Base-by-base conservation (phyloP, 2,113 vertebrate species). In the Takifugu bimaculatus region DNA sequence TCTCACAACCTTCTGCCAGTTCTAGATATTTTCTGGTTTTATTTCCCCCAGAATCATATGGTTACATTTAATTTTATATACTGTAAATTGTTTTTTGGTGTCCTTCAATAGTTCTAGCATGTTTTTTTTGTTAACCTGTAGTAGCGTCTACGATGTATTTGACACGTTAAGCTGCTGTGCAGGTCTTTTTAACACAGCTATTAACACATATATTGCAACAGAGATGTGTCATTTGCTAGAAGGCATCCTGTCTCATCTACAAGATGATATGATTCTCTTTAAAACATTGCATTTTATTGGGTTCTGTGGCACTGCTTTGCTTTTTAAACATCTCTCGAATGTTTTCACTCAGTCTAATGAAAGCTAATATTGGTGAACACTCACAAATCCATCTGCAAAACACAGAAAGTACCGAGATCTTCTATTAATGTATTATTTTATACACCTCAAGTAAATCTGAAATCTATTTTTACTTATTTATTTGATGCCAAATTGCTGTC, bases 151-250 rank as follows among this genome's bases (percentile, higher is more conserved):
- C 71, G 69, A 82, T 77, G 74, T 63, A 53, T 81, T 62, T 82
- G 82, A 85, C 59, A 77, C 70, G 75, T 78, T 85, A 82, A 90
- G 77, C 77, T 68, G 81, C 81, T 89, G 85, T 81, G 47, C 77
- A 72, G 55, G 50, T 75, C 69, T 72, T 79, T 73, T 70, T 80
- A 54, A 57, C n/a, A 59, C 72, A 74, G 70, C 78, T 84, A 72
- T 84, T 85, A 76, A 77, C 81, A 72, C 77, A 54, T 50, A 26
- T 68, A 69, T 80, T 85, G 76, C 72, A 80, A 69, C 65, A 85
- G 70, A 61, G 80, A 84, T 82, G 74, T 81, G 71, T 78, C 85
- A 83, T 80, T 78, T 82, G 75, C 70, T 65, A 27, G 61, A 74
- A 74, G 79, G 78, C 61, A 72, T 79, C 61, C 66, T 79, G 74